Percentiles rank a stretch among this genome's conserved stretches.
phyloP scores from a whole-genome alignment of 2,888 invertebrate species.

The Polydrusus cervinus region DNA sequence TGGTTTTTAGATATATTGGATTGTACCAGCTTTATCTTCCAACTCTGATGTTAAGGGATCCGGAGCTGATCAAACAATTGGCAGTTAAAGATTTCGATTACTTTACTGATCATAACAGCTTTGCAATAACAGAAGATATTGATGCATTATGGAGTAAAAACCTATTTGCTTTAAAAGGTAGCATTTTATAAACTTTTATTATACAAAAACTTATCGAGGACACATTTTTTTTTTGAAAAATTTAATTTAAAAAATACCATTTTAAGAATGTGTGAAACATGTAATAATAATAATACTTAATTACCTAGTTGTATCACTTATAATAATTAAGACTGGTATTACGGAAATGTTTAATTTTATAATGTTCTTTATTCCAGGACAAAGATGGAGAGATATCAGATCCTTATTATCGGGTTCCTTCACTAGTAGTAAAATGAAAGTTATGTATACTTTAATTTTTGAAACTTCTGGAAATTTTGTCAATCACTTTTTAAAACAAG shows the following conservation, averaged over 20 bases:
- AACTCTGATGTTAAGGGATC: slow-evolving; percentile 73
- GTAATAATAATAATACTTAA: too few species aligned
- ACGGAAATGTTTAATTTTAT: too few species aligned
- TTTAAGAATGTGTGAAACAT: too few species aligned
- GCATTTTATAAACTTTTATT: too few species aligned
- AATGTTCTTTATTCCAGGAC: slow-evolving; percentile 51
- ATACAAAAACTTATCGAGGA: too few species aligned
- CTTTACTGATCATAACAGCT: slow-evolving; percentile 71
- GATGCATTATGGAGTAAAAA: slow-evolving; percentile 73
- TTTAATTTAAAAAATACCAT: too few species aligned
- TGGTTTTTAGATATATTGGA: slow-evolving; percentile 59
- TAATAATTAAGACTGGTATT: too few species aligned
- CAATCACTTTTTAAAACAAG: slow-evolving; percentile 59
- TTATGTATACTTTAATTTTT: slow-evolving; percentile 63
- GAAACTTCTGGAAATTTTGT: slow-evolving; percentile 56
- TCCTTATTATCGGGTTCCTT: slow-evolving; percentile 65
- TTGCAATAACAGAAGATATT: slow-evolving; percentile 61
- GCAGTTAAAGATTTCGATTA: slow-evolving; percentile 76
- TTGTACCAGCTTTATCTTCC: slow-evolving; percentile 66
- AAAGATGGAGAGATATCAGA: slow-evolving; percentile 66
- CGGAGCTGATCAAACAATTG: slow-evolving; percentile 75
- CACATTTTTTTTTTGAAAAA: too few species aligned
- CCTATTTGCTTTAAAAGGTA: slow-evolving; percentile 62
- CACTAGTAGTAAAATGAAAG: slow-evolving; percentile 67
- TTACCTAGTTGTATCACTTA: too few species aligned